Evolutionary conservation across 2,888 invertebrate genomes (phyloP), one percentile per base, ranked within the genome.

Genomic region (Polydrusus cervinus): DNA sequence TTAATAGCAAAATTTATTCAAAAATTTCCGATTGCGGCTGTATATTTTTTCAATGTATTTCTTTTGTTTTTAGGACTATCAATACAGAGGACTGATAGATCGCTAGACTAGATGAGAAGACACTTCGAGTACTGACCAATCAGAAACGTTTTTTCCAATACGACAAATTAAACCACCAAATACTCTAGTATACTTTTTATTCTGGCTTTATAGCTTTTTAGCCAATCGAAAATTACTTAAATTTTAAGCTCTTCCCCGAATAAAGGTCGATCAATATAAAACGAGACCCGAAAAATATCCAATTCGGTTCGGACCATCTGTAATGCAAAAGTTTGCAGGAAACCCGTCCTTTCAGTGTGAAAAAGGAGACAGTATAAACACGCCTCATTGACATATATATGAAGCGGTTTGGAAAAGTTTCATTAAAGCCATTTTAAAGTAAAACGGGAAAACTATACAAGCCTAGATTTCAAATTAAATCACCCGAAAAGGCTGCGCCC

Each of bases 231-330:
- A 53, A 53, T 53, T 53, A 53, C 53, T 53, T 53, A 53, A 30
- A 53, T 53, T 18, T 25, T 53, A 53, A 25, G n/a, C 53, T 53
- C 25, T 5, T 1, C 25, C 9, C 11, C 30, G n/a, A 53, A 53
- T 53, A 53, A 53, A n/a, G 11, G 53, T n/a, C 30, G 53, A 53
- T 53, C 53, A 30, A 53, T 53, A 53, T 53, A n/a, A 53, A 53
- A 53, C 53, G 53, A 30, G 53, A 53, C 53, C 53, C 25, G n/a
- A 30, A 53, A 53, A 53, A 53, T 53, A 53, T 30, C 53, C 25
- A 53, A 25, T 53, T 53, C 53, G 25, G 53, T 53, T 53, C 30
- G n/a, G 30, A 53, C 53, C 25, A 53, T 3, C 30, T 6, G 53
- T 53, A 53, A 53, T 53, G 25, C 30, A 53, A 53, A 30, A 53